Conservation (phyloP, 2,797 vertebrate genomes). For the Gallinago nigripennis region DNA sequence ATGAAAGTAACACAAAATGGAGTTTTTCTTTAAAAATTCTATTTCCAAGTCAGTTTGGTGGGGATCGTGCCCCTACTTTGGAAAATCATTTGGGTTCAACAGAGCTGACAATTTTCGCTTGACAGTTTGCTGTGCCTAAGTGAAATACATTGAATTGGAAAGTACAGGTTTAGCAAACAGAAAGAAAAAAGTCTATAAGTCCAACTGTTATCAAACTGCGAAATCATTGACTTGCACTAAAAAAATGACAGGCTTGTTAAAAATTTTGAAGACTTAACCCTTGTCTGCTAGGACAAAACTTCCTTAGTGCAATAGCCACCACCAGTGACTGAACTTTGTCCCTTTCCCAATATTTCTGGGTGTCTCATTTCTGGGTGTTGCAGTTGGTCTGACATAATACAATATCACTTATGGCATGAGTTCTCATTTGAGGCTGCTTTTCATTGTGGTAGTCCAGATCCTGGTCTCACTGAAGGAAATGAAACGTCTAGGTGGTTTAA, state of each 20-base stretch:
- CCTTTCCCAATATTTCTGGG: not conserved
- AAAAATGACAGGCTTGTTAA: not conserved
- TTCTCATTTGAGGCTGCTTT: not conserved
- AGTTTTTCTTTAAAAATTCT: not conserved
- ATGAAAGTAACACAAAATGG: not conserved
- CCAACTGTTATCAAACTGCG: not conserved
- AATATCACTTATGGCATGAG: not conserved
- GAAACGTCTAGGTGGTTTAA: not conserved
- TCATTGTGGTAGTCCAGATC: not conserved
- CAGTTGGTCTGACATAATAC: not conserved
- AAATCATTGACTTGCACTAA: not conserved
- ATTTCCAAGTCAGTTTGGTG: not conserved
- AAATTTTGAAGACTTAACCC: not conserved
- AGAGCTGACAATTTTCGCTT: not conserved
- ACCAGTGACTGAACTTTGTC: not conserved
- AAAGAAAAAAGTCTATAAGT: not conserved
- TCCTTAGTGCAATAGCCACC: not conserved
- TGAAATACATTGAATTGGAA: not conserved
- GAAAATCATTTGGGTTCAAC: not conserved
- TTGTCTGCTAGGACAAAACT: not conserved
- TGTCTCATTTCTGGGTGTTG: not conserved
- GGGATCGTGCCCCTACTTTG: not conserved
- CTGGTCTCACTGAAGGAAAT: not conserved
- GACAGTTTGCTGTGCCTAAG: not conserved
- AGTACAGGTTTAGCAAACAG: not conserved